These are phyloP conservation scores for Papilio glaucus DNA, from an alignment of 1,140 invertebrate genomes.

Conservation along the genomic window DNA sequence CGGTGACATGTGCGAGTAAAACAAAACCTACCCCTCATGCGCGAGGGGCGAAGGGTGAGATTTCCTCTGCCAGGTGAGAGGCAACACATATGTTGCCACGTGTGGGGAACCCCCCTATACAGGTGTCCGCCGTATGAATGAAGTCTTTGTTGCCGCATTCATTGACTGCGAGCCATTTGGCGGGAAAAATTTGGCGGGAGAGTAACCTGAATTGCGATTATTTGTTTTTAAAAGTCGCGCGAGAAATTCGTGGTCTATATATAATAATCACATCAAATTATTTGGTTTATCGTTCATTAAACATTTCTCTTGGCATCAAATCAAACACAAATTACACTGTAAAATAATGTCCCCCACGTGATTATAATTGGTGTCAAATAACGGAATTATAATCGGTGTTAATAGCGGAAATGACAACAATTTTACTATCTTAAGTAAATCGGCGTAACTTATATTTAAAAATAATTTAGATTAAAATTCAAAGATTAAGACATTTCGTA, in stretches of 20 bases:
- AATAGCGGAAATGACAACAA: background rate
- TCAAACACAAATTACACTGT: no score
- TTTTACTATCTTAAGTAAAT: background rate
- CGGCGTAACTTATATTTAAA: background rate
- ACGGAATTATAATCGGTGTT: no score
- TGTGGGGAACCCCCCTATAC: conserved; percentile 76
- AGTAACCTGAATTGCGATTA: background rate
- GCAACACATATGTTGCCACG: conserved; percentile 76
- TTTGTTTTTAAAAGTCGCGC: background rate
- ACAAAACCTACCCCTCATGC: conserved; percentile 67
- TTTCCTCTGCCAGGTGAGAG: conserved; percentile 75
- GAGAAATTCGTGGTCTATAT: background rate
- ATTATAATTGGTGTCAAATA: no score
- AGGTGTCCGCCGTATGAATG: conserved; percentile 71
- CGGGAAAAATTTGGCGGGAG: conserved; percentile 70
- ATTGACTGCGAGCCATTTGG: conserved; percentile 75
- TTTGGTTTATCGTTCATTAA: no score
- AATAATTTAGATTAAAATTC: background rate
- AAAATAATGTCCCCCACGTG: no score
- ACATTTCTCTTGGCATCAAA: no score
- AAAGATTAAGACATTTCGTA: background rate
- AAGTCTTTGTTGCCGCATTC: conserved; percentile 66
- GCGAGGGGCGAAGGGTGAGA: conserved; percentile 73
- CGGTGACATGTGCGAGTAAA: conserved; percentile 75
- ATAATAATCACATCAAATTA: no score